These are phyloP conservation scores for Pristionchus pacificus DNA, from an alignment of 1,140 invertebrate species.

Conservation along the genomic window DNA sequence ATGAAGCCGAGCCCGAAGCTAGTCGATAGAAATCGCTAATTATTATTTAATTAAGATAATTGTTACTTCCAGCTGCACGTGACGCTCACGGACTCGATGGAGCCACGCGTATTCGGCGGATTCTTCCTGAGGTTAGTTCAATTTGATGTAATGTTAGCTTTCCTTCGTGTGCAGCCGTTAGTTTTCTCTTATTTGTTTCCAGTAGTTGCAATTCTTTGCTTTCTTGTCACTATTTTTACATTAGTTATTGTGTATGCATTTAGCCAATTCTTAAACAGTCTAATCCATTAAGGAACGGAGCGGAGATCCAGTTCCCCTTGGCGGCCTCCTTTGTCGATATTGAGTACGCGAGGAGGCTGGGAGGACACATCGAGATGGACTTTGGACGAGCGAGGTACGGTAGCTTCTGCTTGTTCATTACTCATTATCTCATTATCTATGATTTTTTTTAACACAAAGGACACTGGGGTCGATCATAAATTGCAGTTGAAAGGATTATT, in stretches of 20 bases:
- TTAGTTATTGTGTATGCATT: not conserved
- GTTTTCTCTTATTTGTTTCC: too few species aligned
- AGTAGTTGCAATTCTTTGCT: too few species aligned
- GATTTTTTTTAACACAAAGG: too few species aligned
- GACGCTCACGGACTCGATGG: not conserved
- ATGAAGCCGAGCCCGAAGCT: too few species aligned
- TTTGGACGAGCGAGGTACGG: not conserved
- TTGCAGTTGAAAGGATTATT: too few species aligned
- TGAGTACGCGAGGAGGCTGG: not conserved
- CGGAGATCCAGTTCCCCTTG: not conserved
- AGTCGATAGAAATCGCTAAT: too few species aligned
- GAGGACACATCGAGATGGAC: not conserved
- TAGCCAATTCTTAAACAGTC: not conserved
- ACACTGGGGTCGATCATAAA: too few species aligned
- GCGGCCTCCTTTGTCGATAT: not conserved
- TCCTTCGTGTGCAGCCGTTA: too few species aligned
- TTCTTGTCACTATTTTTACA: not conserved
- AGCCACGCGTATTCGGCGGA: not conserved
- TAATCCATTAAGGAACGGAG: not conserved
- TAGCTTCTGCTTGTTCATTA: too few species aligned
- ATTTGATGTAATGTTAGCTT: too few species aligned
- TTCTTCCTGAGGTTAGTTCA: not conserved
- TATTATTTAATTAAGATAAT: not conserved
- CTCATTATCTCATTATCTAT: too few species aligned
- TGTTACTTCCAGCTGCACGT: not conserved